Base-by-base conservation (phyloP, 2,888 invertebrate species). In the Acleris laterana region DNA sequence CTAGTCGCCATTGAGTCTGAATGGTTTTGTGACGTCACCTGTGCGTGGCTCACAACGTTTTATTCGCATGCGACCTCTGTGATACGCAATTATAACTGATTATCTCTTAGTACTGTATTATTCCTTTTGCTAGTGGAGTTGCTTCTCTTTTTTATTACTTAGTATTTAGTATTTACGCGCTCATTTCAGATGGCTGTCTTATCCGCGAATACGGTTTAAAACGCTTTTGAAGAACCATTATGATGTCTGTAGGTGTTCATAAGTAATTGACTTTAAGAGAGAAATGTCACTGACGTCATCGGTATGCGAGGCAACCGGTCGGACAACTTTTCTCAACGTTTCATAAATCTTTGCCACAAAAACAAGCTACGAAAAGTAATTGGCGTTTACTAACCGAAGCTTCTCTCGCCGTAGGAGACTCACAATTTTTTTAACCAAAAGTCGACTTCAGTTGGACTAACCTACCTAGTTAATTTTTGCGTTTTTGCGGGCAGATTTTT, bases 31-130 rank as follows among this genome's bases (percentile, higher is more conserved):
- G 69, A 68, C 72, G 73, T 77, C 77, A 77, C 63, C 74, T 76
- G 74, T 72, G 77, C 73, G 74, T 72, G 77, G 73, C 80, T 75
- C 82, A 71, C 13, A 77, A 78, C 75, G 84, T 80, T 87, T 87
- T 78, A 79, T 80, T 74, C 71, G 69, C 78, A 77, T 72, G 74
- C 76, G 69, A 72, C 72, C 62, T 67, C 65, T 17, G 51, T 28
- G 44, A 9, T 60, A 46, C 25, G 17, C 6, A 46, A 46, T 38
- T 38, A 38, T 13, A 38, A 38, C 13, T 38, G 13, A 46, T 46
- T 46, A n/a, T n/a, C 46, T 0, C 16, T 46, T 44, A n/a, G 46
- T 38, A 32, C 11, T 38, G n/a, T 46, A 17, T 46, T 6, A n/a
- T 7, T 46, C 0, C 7, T 46, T 46, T 17, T 17, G 17, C 17